Evolutionary conservation across 2,888 invertebrate species (phyloP).

Genomic region (Drosophila fulvimacula): DNA sequence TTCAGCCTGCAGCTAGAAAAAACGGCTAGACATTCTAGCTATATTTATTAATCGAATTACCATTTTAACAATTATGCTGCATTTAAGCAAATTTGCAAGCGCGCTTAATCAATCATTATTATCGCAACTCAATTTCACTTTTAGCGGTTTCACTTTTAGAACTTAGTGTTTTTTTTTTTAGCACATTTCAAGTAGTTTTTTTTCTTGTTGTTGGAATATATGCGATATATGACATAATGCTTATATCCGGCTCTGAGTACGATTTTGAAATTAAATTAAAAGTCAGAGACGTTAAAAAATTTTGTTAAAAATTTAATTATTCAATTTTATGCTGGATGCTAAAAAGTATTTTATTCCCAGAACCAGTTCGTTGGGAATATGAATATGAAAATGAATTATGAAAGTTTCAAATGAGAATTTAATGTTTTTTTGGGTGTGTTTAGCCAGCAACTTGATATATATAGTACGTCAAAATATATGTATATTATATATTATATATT

Average conservation of each 20-base stretch:
- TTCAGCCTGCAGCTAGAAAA: conserved; percentile 41
- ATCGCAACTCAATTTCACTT: conserved; percentile 61
- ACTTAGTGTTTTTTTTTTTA: conserved; percentile 27
- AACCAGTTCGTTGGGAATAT: conserved; percentile 60
- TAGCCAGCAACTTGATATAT: conserved; percentile 8
- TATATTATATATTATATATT: neutral
- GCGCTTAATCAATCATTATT: conserved; percentile 69
- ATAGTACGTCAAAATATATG: neutral
- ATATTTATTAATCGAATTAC: conserved; percentile 70
- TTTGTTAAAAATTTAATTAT: conserved; percentile 49
- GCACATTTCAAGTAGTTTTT: conserved; percentile 6
- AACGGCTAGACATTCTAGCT: conserved; percentile 6
- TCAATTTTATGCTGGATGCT: conserved; percentile 62
- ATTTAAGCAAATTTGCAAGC: conserved; percentile 69
- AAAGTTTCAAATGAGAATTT: conserved; percentile 16
- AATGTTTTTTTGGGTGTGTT: conserved; percentile 18
- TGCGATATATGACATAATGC: conserved; percentile 61
- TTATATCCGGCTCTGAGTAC: conserved; percentile 64
- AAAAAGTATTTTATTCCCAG: conserved; percentile 56
- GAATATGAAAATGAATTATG: conserved; percentile 20
- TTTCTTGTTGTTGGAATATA: neutral
- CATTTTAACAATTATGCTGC: conserved; percentile 59
- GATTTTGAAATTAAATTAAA: conserved; percentile 54
- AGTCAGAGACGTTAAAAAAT: conserved; percentile 7
- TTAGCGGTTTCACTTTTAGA: conserved; percentile 71